phyloP scores from a whole-genome alignment of 2,113 vertebrate species.

The Myxocyprinus asiaticus region DNA sequence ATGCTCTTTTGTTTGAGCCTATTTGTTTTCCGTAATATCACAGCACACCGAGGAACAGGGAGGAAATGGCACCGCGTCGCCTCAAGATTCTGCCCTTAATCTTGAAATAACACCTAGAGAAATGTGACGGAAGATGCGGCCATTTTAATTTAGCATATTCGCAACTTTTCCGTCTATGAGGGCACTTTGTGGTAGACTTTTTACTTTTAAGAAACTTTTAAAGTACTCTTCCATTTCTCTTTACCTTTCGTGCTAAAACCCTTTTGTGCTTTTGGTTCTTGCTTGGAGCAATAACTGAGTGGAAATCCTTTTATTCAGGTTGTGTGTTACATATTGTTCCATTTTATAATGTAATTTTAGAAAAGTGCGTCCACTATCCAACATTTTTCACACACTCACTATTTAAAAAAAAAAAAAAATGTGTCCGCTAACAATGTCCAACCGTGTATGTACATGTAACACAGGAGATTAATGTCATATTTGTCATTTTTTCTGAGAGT shows the following conservation, averaged over 20 bases:
- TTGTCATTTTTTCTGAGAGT: too few relatives aligned
- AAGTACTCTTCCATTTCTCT: background rate
- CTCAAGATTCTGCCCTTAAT: slow-evolving; percentile 35
- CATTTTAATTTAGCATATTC: slow-evolving; percentile 22
- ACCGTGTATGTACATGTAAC: too few relatives aligned
- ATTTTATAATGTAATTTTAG: too few relatives aligned
- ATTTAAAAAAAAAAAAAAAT: too few relatives aligned
- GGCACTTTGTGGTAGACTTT: slow-evolving; percentile 22
- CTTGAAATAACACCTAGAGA: slow-evolving; percentile 35
- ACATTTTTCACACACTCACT: too few relatives aligned
- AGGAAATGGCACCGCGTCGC: slow-evolving; percentile 37
- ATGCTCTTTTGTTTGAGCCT: background rate
- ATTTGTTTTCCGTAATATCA: slow-evolving; percentile 72
- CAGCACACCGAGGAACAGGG: slow-evolving; percentile 42
- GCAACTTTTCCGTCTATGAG: slow-evolving; percentile 27
- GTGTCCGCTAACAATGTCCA: too few relatives aligned
- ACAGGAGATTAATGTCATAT: too few relatives aligned
- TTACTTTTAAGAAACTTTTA: background rate
- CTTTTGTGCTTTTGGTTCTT: background rate
- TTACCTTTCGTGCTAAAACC: background rate
- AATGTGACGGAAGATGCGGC: slow-evolving; percentile 7
- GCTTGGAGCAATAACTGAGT: background rate
- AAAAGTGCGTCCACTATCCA: too few relatives aligned
- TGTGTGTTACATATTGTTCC: too few relatives aligned
- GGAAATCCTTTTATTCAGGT: too few relatives aligned